Evolutionary conservation across 2,888 invertebrate species (phyloP), one percentile per base, ranked within the genome.

Genomic region (Drosophila paucipuncta): DNA sequence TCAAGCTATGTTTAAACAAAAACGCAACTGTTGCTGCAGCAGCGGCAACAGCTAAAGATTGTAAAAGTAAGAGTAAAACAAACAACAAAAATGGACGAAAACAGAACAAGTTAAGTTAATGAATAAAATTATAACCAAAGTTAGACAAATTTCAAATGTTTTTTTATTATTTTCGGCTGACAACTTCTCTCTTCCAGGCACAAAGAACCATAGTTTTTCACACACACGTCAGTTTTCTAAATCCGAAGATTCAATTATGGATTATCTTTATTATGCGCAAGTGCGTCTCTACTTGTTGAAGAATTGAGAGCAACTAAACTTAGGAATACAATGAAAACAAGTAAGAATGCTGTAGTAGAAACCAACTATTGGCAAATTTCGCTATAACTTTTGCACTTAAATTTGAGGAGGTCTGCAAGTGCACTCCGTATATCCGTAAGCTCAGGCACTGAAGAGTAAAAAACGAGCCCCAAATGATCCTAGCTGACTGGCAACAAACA

Each of bases 71-170:
- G 60, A 7, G 16, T 33, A 63, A 49, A 47, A 25, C 30, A 67
- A 22, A 16, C 43, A 43, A 41, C 35, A 47, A 52, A 72, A 72
- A 55, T 70, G 62, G 68, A 71, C 58, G 66, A 53, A 43, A 31
- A 39, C 58, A 66, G 76, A 85, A 74, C 84, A 85, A 88, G 80
- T 82, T 88, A 88, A 85, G 89, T 83, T 85, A 83, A 85, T 81
- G 76, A 85, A 85, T 88, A 88, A 85, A 85, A 85, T 77, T 88
- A 85, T 88, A 85, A 85, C 85, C 85, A 85, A 85, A 85, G 89
- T 85, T 85, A 85, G 82, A 88, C 69, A 85, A 87, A 72, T 28
- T 31, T 37, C 28, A 37, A 49, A n/a, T 53, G 35, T 54, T 31
- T 31, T n/a, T 31, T 31, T 31, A 31, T 31, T 31, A 47, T 47